Evolutionary conservation across 2,113 vertebrate genomes (phyloP).

Genomic region (Numida meleagris): DNA sequence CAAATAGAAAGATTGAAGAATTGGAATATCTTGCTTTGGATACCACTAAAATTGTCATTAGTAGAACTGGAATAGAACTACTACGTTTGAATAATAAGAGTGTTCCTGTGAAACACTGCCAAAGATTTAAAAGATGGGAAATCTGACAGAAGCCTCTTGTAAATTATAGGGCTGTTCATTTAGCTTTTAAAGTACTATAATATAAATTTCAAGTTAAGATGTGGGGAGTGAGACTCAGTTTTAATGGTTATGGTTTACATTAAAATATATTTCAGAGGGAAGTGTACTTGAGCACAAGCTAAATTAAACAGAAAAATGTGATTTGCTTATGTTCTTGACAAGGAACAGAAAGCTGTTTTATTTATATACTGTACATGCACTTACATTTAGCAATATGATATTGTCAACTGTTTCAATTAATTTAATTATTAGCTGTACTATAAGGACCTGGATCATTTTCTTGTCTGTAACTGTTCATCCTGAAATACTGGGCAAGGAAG

Average conservation of each 20-base stretch:
- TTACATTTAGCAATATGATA: conserved; percentile 54
- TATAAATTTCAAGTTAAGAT: neutral
- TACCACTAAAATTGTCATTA: neutral
- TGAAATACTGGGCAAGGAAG: neutral
- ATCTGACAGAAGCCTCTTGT: conserved; percentile 6
- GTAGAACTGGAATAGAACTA: neutral
- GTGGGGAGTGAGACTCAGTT: neutral
- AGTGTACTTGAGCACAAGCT: conserved; percentile 20
- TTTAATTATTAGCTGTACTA: conserved; percentile 25
- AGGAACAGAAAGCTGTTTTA: conserved; percentile 34
- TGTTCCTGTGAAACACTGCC: conserved; percentile 30
- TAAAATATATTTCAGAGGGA: conserved; percentile 43
- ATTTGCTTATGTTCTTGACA: conserved; percentile 32
- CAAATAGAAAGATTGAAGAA: neutral
- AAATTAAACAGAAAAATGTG: conserved; percentile 26
- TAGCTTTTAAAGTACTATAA: conserved; percentile 37
- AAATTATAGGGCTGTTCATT: neutral
- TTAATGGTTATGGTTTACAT: conserved; percentile 10
- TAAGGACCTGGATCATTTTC: conserved; percentile 38
- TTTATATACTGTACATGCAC: conserved; percentile 32
- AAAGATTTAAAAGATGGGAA: conserved; percentile 40
- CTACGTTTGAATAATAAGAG: neutral
- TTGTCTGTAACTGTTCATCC: conserved; percentile 54
- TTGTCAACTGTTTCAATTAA: conserved; percentile 47
- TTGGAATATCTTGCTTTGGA: neutral